Base-by-base conservation (phyloP, 2,797 vertebrate species). In the Bovichtus variegatus region DNA sequence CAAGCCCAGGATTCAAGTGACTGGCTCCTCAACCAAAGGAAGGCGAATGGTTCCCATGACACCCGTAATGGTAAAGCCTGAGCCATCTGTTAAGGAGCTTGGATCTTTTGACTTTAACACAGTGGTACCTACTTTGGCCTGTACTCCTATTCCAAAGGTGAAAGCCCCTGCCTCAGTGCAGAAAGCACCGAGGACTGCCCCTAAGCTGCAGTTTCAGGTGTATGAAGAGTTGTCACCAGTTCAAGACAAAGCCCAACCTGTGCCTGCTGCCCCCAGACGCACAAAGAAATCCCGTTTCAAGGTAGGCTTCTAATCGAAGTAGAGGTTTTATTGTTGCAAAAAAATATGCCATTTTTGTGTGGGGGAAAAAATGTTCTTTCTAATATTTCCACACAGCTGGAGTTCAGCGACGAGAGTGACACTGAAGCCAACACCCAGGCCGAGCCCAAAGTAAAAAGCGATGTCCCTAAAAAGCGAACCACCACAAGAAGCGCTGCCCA, bases 371-470 rank as follows among this genome's bases (percentile, higher is more conserved):
- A 40, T 4, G 1, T 4, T 0, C 3, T 67, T 65, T 72, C 29
- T 12, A 21, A 7, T 71, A 9, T 81, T 51, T 40, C 47, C 19
- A 6, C 81, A n/a, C 83, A 98, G 97, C 94, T 97, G 77, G 93
- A 89, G 0, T 99, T 98, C 80, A 98, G 96, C 0, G 97, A 98
- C 29, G 97, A 97, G 83, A 97, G 97, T n/a, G 97, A 97, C 23
- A 1, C 76, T 0, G 97, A 99, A 58, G 63, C 69, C 1, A 74
- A 67, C 11, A 55, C 40, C 18, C 65, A 83, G 36, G 25, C 54
- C 21, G 81, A 90, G 40, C 8, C 70, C 16, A 87, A 81, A 70
- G 73, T 85, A 76, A 93, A 85, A 81, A n/a, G n/a, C 0, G 78
- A 76, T 1, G 63, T 36, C 9, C 49, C 80, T 38, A 89, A 88